phyloP scores from a whole-genome alignment of 2,888 invertebrate species.

The Mantis religiosa region DNA sequence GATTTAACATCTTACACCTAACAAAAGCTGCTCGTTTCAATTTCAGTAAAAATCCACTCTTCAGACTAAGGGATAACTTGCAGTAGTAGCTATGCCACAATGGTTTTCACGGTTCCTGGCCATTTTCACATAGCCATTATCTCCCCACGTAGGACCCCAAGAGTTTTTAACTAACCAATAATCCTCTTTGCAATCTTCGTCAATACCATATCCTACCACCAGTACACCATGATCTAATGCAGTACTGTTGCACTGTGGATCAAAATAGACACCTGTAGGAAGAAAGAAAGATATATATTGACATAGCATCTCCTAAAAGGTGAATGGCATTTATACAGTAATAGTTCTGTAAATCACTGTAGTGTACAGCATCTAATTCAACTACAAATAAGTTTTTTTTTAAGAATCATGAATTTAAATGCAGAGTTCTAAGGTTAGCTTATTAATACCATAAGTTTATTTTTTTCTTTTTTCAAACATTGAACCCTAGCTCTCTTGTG shows the following conservation, averaged over 20 bases:
- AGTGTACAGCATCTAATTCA: too few species aligned
- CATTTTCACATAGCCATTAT: slow-evolving; percentile 83
- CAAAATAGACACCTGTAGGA: slow-evolving; percentile 64
- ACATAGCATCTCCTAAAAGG: neutral
- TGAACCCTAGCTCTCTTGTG: too few species aligned
- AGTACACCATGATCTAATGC: slow-evolving; percentile 83
- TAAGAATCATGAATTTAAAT: too few species aligned
- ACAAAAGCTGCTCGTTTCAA: neutral
- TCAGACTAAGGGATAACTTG: slow-evolving; percentile 83
- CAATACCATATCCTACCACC: slow-evolving; percentile 77
- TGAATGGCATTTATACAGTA: neutral
- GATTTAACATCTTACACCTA: neutral
- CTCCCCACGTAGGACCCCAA: slow-evolving; percentile 78
- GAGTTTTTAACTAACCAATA: slow-evolving; percentile 89
- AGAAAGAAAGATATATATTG: slow-evolving; percentile 4
- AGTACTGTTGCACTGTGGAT: slow-evolving; percentile 65
- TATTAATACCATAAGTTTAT: too few species aligned
- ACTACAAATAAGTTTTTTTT: too few species aligned
- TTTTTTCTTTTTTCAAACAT: too few species aligned
- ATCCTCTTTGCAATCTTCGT: slow-evolving; percentile 52
- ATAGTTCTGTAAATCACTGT: neutral
- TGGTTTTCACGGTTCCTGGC: slow-evolving; percentile 76
- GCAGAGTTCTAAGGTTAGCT: too few species aligned
- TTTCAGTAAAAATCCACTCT: neutral
- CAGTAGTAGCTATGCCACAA: slow-evolving; percentile 79